Percentiles rank a stretch among this genome's conserved stretches.
Evolutionary conservation across 2,797 vertebrate genomes (phyloP).

Genomic region (Mormyrus hasselquistii): DNA sequence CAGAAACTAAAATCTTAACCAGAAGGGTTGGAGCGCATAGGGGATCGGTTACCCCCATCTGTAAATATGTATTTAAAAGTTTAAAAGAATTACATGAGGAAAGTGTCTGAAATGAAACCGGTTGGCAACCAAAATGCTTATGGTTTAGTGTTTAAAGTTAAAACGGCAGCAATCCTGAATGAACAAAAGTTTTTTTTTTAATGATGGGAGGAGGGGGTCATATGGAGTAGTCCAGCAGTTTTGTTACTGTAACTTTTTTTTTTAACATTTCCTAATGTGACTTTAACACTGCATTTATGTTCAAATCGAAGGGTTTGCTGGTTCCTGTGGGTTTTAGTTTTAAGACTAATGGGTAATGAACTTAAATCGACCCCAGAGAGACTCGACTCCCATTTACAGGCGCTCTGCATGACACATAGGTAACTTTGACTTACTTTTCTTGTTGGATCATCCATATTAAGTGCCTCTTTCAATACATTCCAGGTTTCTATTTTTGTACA

Average conservation of each 20-base stretch:
- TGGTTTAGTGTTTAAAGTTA: neutral
- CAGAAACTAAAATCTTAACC: neutral
- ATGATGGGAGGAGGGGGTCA: neutral
- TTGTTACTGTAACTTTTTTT: neutral
- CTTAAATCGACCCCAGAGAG: neutral
- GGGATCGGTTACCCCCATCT: neutral
- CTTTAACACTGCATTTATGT: slow-evolving; percentile 32
- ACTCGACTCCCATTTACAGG: slow-evolving; percentile 41
- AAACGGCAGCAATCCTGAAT: slow-evolving; percentile 23
- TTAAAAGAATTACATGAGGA: neutral
- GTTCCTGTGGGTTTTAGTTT: neutral
- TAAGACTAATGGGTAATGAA: neutral
- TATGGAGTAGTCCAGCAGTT: neutral
- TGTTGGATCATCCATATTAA: slow-evolving; percentile 58
- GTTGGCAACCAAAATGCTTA: neutral
- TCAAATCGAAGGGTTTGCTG: slow-evolving; percentile 25
- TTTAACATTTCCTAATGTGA: slow-evolving; percentile 31
- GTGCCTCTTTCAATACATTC: slow-evolving; percentile 93
- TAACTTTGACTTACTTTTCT: slow-evolving; percentile 43
- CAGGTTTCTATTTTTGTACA: slow-evolving; percentile 57
- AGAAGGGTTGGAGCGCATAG: neutral
- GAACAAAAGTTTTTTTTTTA: slow-evolving; percentile 18
- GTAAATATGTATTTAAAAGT: slow-evolving; percentile 13
- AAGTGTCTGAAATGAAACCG: neutral
- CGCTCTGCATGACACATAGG: slow-evolving; percentile 65